Conservation (phyloP, 2,113 vertebrate genomes). For the Centropristis striata region DNA sequence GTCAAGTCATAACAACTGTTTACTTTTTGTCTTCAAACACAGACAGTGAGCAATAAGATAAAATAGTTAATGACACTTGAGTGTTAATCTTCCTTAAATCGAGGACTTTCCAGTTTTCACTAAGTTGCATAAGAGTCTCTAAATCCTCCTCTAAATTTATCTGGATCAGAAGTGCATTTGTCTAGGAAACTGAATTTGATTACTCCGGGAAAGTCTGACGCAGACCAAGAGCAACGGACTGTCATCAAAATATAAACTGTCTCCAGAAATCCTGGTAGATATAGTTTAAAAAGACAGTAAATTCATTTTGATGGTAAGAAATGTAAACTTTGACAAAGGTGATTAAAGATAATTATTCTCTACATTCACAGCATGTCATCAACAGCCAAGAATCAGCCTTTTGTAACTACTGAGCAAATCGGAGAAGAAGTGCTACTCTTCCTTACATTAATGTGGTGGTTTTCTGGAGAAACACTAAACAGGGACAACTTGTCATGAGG, state of each 20-base stretch:
- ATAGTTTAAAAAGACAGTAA: background rate
- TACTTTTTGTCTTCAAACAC: background rate
- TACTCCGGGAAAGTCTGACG: constrained; percentile 10
- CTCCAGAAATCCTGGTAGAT: background rate
- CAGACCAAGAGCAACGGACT: constrained; percentile 7
- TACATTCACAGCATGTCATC: background rate
- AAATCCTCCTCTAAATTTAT: constrained; percentile 42
- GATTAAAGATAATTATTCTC: background rate
- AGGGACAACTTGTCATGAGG: constrained; percentile 17
- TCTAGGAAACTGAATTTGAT: constrained; percentile 42
- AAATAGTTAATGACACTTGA: constrained; percentile 13
- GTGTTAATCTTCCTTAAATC: constrained; percentile 12
- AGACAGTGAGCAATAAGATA: background rate
- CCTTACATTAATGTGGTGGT: background rate
- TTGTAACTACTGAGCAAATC: background rate
- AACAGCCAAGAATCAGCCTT: background rate
- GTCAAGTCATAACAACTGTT: background rate
- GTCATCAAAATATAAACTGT: background rate
- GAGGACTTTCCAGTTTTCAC: constrained; percentile 13
- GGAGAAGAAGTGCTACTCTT: no score
- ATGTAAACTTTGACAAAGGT: background rate
- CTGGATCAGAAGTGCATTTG: constrained; percentile 29
- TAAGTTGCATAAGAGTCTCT: constrained; percentile 18
- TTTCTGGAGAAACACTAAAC: background rate
- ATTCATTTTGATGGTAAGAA: background rate